Evolutionary conservation across 2,113 vertebrate species (phyloP), one percentile per base, ranked within the genome.

Genomic region (Stigmatopora argus): DNA sequence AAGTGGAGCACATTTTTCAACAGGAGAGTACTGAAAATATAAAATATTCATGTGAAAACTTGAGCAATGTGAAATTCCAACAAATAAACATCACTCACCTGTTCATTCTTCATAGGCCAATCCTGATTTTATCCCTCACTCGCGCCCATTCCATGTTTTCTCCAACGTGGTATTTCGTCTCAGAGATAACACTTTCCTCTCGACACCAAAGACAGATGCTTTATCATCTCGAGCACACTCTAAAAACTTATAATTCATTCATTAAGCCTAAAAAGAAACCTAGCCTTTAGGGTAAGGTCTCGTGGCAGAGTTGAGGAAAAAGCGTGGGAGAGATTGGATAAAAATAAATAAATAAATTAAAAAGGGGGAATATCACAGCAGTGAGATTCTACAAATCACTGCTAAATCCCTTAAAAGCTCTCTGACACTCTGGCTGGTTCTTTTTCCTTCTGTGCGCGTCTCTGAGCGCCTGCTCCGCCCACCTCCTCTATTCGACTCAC

Each of bases 371-470:
- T 85, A 84, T 86, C 79, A 86, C 77, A 74, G 78, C 84, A 83
- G 84, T 73, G 82, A 86, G 86, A 89, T 82, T 88, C 84, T 83
- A 81, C 83, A 90, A 90, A 91, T 90, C 86, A 88, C 85, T 82
- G 82, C 62, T 86, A 91, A 91, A 90, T 91, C 89, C 89, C 82
- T 91, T 91, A 91, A 91, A 91, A 91, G 87, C 90, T 68, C 88
- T 55, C 76, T 62, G 80, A 35, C 72, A 65, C 73, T 73, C 72
- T 14, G 65, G 70, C 65, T 63, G 41, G 19, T 59, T 83, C 78
- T 78, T 68, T 31, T 71, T 72, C 59, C 65, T 57, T 76, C 67
- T 65, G 66, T 62, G 58, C 74, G 70, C 53, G 55, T 77, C 81
- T 74, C 82, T 73, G 72, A 74, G 66, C 75, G 72, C 64, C 64